These are phyloP conservation scores for Achlya flavicornis DNA, from an alignment of 2,888 invertebrate genomes.

Conservation along the genomic window DNA sequence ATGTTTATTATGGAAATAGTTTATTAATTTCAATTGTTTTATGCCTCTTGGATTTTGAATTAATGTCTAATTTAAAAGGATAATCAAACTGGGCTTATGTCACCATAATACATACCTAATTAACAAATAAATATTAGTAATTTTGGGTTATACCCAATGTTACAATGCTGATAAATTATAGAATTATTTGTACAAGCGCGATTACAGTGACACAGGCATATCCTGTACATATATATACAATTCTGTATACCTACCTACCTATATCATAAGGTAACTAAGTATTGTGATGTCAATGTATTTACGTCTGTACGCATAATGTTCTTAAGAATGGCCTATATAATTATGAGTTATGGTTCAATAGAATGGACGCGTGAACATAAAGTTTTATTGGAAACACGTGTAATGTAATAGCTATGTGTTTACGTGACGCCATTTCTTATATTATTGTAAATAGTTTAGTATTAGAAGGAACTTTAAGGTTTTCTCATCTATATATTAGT, in stretches of 20 bases:
- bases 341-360: conserved; percentile 71
- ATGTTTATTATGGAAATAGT: too few relatives aligned
- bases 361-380: conserved; percentile 73
- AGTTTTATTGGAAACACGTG: conserved; percentile 79
- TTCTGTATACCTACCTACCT: too few relatives aligned
- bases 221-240: conserved; percentile 1
- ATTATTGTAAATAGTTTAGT: conserved; percentile 39
- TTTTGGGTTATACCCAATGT: not conserved
- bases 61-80: not conserved
- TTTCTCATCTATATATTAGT: not conserved
- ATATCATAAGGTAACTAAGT: conserved; percentile 39
- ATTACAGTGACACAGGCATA: not conserved
- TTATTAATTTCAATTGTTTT: too few relatives aligned
- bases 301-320: conserved; percentile 50
- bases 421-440: conserved; percentile 36
- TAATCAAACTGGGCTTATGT: not conserved
- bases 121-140: not conserved
- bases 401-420: conserved; percentile 56
- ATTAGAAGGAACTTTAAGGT: not conserved
- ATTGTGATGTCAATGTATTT: conserved; percentile 46
- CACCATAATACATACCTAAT: not conserved
- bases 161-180: not conserved
- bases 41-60: not conserved
- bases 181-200: not conserved
- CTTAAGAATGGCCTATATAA: conserved; percentile 70